A percentile compares a stretch with the other conserved stretches of the same genome.
Evolutionary conservation across 2,797 vertebrate species (phyloP).

Genomic region (Vespertilio murinus): DNA sequence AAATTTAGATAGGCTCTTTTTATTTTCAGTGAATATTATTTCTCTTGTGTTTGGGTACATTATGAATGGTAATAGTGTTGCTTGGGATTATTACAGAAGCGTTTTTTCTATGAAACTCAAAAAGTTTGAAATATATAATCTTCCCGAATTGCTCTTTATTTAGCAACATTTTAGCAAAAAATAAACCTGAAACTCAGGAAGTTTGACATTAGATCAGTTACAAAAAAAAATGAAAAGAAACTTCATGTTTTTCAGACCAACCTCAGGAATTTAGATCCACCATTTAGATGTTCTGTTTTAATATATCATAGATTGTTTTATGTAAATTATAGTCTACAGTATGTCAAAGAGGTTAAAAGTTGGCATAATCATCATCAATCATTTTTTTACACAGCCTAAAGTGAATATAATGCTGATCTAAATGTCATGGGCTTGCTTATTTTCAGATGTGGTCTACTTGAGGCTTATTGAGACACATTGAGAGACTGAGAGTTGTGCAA

Average conservation of each 20-base stretch:
- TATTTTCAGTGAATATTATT: neutral
- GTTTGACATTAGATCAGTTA: slow-evolving; percentile 14
- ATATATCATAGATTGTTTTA: neutral
- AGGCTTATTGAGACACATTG: neutral
- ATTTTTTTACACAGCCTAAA: neutral
- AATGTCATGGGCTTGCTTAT: neutral
- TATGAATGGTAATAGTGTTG: neutral
- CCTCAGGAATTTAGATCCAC: neutral
- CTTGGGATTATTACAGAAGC: neutral
- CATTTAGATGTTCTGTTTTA: neutral
- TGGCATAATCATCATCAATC: neutral
- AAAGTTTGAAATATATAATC: slow-evolving; percentile 7
- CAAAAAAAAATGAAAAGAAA: neutral
- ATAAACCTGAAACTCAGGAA: neutral
- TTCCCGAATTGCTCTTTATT: neutral
- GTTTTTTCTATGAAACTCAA: neutral
- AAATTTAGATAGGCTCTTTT: neutral
- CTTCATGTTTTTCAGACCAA: neutral
- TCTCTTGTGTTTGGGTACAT: neutral
- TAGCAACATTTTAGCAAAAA: neutral
- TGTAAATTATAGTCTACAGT: neutral
- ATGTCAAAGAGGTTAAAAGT: neutral
- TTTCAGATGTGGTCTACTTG: neutral
- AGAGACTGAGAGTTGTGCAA: neutral
- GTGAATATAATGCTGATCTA: neutral